These are phyloP conservation scores for Micoletzkya japonica DNA, from an alignment of 2,888 invertebrate genomes.

Conservation along the genomic window DNA sequence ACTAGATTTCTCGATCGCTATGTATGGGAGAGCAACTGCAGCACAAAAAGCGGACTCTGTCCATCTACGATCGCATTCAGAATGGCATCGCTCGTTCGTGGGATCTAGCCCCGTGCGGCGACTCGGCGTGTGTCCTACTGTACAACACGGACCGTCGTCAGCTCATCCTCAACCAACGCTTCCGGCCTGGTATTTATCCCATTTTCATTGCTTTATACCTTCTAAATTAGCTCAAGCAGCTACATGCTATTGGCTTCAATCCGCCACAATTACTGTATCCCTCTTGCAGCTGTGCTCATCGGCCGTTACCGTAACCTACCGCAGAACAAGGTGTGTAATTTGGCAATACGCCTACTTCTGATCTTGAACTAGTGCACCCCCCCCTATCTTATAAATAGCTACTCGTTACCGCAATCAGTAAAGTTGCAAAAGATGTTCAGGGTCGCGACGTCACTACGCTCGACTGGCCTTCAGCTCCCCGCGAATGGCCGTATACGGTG, in stretches of 20 bases:
- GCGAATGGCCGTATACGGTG: constrained; percentile 71
- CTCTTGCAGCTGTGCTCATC: constrained; percentile 20
- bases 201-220: no score
- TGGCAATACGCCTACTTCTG: no score
- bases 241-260: no score
- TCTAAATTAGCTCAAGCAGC: no score
- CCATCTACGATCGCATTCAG: no score
- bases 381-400: neutral
- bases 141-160: constrained; percentile 40
- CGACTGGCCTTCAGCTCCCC: constrained; percentile 43
- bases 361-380: no score
- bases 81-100: constrained; percentile 40
- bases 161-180: constrained; percentile 38
- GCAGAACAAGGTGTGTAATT: constrained; percentile 23
- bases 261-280: no score
- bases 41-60: no score
- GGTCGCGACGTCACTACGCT: constrained; percentile 25
- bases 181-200: constrained; percentile 32
- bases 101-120: constrained; percentile 49
- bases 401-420: neutral
- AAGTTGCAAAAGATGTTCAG: neutral
- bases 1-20: no score
- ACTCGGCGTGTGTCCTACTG: constrained; percentile 43
- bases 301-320: constrained; percentile 15
- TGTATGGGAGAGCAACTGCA: no score